Evolutionary conservation across 2,113 vertebrate genomes (phyloP), one percentile per base, ranked within the genome.

Genomic region (Corythaixoides concolor): DNA sequence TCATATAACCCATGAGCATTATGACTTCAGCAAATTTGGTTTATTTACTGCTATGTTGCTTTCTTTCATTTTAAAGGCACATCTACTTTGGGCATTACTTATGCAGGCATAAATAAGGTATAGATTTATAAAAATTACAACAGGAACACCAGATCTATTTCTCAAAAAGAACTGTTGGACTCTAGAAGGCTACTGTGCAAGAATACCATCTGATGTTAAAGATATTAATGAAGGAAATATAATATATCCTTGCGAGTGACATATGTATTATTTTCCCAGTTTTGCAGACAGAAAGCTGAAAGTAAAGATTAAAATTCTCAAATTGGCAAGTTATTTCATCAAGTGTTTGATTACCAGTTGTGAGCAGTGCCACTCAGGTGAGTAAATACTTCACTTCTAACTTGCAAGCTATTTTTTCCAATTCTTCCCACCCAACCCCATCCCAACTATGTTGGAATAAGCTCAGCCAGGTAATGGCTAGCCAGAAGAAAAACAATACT

Each of bases 401-500:
- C 78, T 72, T 45, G 59, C 20, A 95, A 84, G 41, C 55, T 83
- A 43, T 58, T 77, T 95, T 80, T 93, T 93, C 83, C 79, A 86
- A 8, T 41, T 93, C 78, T 90, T 93, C 63, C n/a, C 79, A 86
- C 59, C 55, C 85, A 86, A 63, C 72, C 37, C 30, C 28, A 1
- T 33, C n/a, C 50, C 45, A 94, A 86, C 35, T 64, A 80, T 88
- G 79, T 33, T 88, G 83, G 76, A 95, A 84, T 90, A 95, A 90
- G 45, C 18, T 93, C 89, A 94, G 53, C 59, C 68, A 95, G 72
- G 79, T 92, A 93, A 80, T 14, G 76, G 79, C 83, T 92, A 92
- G 85, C 67, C 94, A 74, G 73, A 95, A 93, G 92, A 62, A 92
- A 96, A 93, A 93, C 81, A 96, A 41, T 64, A 67, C 20, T 95